A percentile compares a stretch with the other conserved stretches of the same genome.
Conservation (phyloP, 2,797 vertebrate species). For the Amazona finschi region DNA sequence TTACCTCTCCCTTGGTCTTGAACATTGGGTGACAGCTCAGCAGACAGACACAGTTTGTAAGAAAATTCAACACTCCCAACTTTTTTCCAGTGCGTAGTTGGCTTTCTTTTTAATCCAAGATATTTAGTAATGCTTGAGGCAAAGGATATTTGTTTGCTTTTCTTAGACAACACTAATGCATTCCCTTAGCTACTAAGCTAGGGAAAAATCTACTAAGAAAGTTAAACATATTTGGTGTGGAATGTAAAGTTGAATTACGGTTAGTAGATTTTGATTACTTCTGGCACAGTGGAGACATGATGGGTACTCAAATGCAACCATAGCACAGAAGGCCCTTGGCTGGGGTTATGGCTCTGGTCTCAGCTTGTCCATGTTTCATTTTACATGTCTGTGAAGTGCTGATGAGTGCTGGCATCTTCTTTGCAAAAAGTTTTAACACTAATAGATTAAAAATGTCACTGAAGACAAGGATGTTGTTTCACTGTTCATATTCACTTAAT, state of each 20-base stretch:
- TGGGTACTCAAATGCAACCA: rapidly evolving
- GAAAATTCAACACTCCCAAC: neutral
- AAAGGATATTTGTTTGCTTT: neutral
- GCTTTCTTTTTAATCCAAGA: neutral
- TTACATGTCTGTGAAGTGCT: neutral
- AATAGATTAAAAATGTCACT: neutral
- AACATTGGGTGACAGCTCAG: neutral
- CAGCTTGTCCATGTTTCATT: neutral
- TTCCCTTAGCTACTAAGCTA: neutral
- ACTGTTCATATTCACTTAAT: neutral
- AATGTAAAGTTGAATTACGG: neutral
- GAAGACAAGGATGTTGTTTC: neutral
- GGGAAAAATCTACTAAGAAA: neutral
- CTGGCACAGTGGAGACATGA: neutral
- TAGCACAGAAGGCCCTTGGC: neutral
- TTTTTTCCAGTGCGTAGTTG: neutral
- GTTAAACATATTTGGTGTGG: neutral
- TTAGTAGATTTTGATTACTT: neutral
- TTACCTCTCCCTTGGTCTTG: neutral
- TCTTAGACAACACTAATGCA: neutral
- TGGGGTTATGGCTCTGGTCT: neutral
- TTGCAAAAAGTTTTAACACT: neutral
- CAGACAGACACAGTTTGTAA: neutral
- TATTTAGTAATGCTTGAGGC: neutral
- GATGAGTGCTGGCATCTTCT: neutral